phyloP scores from a whole-genome alignment of 2,888 invertebrate species.

The Eurois occulta region DNA sequence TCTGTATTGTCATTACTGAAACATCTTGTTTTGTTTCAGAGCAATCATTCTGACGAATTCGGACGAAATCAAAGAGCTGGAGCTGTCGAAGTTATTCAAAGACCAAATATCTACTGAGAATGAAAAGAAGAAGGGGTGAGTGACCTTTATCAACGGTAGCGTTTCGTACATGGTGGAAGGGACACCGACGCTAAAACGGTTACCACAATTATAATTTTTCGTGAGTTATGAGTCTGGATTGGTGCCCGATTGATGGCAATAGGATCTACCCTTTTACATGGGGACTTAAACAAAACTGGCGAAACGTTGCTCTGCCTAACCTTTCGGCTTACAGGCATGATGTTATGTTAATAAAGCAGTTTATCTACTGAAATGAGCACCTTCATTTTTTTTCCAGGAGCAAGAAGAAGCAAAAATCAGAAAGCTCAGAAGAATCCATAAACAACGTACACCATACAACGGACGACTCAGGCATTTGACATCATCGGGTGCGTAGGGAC shows the following conservation, averaged over 20 bases:
- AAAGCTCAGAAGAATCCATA: conserved; percentile 85
- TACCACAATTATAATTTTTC: no score
- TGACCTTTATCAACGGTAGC: neutral
- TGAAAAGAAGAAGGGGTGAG: conserved; percentile 84
- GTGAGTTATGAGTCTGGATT: no score
- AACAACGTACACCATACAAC: conserved; percentile 88
- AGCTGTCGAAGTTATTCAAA: conserved; percentile 84
- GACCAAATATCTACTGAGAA: conserved; percentile 84
- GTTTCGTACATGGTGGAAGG: neutral
- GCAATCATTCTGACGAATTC: conserved; percentile 87
- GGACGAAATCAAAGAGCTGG: conserved; percentile 87
- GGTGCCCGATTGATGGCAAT: no score
- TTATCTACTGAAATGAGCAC: neutral
- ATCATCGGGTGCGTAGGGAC: conserved; percentile 85
- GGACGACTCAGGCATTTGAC: conserved; percentile 89
- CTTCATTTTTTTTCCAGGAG: conserved; percentile 67
- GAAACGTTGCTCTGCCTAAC: neutral
- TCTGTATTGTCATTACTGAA: neutral
- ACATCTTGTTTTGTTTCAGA: conserved; percentile 74
- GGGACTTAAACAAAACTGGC: neutral
- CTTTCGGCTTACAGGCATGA: neutral
- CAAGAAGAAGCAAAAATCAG: conserved; percentile 85
- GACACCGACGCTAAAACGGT: no score
- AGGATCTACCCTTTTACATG: neutral
- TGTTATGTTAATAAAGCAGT: neutral